Conservation (phyloP, 2,888 invertebrate species). For the Icerya purchasi region DNA sequence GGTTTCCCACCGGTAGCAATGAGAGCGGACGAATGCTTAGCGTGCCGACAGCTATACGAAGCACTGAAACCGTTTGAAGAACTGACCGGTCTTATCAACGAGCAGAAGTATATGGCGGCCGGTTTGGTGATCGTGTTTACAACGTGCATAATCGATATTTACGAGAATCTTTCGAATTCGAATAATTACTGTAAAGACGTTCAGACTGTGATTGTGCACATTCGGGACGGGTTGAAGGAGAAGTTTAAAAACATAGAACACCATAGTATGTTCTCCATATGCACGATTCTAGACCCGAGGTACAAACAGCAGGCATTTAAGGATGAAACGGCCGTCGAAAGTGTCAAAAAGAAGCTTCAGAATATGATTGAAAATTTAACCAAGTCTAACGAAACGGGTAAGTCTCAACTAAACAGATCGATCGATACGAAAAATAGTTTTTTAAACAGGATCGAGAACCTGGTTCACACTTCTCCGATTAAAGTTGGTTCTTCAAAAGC, state of each 20-base stretch:
- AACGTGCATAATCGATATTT: not conserved
- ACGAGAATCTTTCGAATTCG: not conserved
- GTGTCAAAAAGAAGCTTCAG: not conserved
- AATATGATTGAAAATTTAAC: not conserved
- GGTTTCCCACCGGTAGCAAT: slow-evolving; percentile 14
- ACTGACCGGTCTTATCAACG: slow-evolving; percentile 11
- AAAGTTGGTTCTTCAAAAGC: not conserved
- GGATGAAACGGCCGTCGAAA: not conserved
- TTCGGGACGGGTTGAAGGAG: not conserved
- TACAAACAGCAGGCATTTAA: not conserved
- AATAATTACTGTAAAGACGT: not conserved
- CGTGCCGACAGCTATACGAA: slow-evolving; percentile 12
- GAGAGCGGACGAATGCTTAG: slow-evolving; percentile 14
- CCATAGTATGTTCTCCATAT: not conserved
- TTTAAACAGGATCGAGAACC: not conserved
- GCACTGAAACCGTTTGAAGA: slow-evolving; percentile 15
- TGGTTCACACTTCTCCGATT: not conserved
- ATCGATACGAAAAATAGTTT: not conserved
- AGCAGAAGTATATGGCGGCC: slow-evolving; percentile 13
- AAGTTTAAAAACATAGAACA: not conserved
- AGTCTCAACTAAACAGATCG: not conserved
- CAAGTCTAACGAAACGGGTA: not conserved
- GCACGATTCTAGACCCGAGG: not conserved
- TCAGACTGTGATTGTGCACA: not conserved
- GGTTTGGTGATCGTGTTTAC: slow-evolving; percentile 7